Evolutionary conservation across 2,888 invertebrate genomes (phyloP), one percentile per base, ranked within the genome.

Genomic region (Parnassius mnemosyne): DNA sequence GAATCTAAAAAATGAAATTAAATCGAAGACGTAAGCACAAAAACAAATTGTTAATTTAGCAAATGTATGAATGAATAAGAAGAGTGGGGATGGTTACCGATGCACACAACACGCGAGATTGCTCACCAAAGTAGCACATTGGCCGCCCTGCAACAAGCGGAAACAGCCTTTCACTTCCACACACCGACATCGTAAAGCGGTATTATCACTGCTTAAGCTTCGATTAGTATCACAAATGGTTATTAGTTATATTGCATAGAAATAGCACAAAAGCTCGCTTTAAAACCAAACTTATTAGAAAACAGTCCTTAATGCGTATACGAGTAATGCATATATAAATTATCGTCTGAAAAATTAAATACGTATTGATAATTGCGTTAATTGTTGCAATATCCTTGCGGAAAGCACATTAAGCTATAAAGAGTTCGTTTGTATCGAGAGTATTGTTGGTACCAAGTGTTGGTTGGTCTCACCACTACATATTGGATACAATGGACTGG

Each of bases 91-190:
- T 95, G 95, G 95, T 94, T 96, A 96, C 96, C 96, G 96, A 96
- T 96, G 96, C 95, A 96, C 95, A 96, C 95, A 96, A 96, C 95
- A 96, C 96, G 96, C 96, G 95, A 95, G 95, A 96, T 96, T 96
- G 96, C 96, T 96, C 96, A 96, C 96, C 96, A 96, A 95, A 95
- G 95, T 95, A 94, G 96, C 96, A 94, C 96, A 96, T 95, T 95
- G 95, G 94, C 96, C 96, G 94, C 96, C 96, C 96, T 96, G 96
- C 92, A 90, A 91, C 90, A 90, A 91, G 89, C 89, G 82, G 80
- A 87, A 83, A 88, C 79, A 77, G 85, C 85, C 64, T 66, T 81
- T 77, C 69, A 69, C 69, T 83, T 55, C 46, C 63, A 60, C 84
- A 87, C 87, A 84, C 84, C 67, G 66, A 63, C 70, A 61, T 60